Conservation (phyloP, 2,797 vertebrate genomes). For the Lepidocolaptes lacrymiger region DNA sequence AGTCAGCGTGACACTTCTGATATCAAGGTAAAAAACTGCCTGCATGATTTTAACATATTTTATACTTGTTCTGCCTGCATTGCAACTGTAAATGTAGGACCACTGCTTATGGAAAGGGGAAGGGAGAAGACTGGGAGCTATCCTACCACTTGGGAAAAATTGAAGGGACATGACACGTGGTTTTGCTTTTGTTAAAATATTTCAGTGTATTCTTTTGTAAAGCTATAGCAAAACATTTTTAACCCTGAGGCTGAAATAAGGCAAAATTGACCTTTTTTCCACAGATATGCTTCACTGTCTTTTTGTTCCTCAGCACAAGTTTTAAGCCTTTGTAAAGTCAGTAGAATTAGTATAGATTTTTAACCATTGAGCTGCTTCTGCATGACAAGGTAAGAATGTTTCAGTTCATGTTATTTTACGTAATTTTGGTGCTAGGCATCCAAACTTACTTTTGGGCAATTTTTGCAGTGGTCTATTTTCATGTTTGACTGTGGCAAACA, state of each 20-base stretch:
- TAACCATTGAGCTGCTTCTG: neutral
- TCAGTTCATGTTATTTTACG: neutral
- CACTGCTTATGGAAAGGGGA: neutral
- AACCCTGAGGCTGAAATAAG: neutral
- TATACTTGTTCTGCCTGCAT: neutral
- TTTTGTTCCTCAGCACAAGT: neutral
- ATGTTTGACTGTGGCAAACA: neutral
- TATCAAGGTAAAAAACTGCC: conserved; percentile 87
- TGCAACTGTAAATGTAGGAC: neutral
- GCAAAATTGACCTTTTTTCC: neutral
- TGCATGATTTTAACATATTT: neutral
- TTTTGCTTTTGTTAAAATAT: neutral
- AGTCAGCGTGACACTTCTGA: conserved; percentile 97
- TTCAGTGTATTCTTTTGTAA: neutral
- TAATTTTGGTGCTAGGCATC: neutral
- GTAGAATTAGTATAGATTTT: neutral
- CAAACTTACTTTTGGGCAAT: neutral
- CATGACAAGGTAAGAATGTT: neutral
- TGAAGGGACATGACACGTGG: rapidly evolving
- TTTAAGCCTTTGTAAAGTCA: neutral
- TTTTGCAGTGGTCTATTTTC: neutral
- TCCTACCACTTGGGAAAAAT: neutral
- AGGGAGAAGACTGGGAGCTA: neutral
- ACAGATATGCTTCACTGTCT: neutral
- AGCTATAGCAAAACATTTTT: neutral